A percentile compares a stretch with the other conserved stretches of the same genome.
These are phyloP conservation scores for Actinia tenebrosa DNA, from an alignment of 64 coral and sea anemone species.

Conservation along the genomic window DNA sequence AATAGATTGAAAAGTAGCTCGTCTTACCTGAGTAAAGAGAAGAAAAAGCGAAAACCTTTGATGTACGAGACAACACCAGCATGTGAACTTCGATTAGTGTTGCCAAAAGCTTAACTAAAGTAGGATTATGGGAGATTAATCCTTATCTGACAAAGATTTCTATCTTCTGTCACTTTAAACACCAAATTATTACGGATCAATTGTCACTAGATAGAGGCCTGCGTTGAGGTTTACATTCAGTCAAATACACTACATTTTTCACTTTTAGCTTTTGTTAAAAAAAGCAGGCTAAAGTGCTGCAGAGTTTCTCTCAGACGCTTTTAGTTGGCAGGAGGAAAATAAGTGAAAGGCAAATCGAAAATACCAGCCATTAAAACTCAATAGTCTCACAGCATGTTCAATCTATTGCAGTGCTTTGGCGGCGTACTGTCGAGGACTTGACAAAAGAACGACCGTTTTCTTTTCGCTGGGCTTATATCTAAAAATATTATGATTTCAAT, in stretches of 20 bases:
- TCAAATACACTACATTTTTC: neutral
- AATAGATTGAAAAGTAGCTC: neutral
- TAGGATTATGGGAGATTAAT: constrained; percentile 12
- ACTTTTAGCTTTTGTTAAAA: neutral
- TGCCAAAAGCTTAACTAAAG: constrained; percentile 4
- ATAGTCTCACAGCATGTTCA: neutral
- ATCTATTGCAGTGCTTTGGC: neutral
- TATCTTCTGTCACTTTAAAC: constrained; percentile 12
- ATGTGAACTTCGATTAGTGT: constrained; percentile 2
- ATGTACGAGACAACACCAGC: neutral
- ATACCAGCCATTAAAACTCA: neutral
- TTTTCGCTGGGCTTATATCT: neutral
- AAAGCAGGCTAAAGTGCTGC: neutral
- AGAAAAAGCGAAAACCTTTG: neutral
- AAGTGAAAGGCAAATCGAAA: neutral
- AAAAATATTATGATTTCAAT: constrained; percentile 6
- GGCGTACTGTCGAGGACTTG: neutral
- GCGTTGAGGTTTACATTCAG: neutral
- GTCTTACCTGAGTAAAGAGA: neutral
- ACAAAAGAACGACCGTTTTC: constrained; percentile 6
- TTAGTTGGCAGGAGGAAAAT: neutral
- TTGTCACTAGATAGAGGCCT: neutral
- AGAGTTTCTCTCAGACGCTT: neutral
- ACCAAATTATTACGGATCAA: neutral
- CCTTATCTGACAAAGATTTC: neutral